phyloP scores from a whole-genome alignment of 2,113 vertebrate genomes.

The Litocranius walleri region DNA sequence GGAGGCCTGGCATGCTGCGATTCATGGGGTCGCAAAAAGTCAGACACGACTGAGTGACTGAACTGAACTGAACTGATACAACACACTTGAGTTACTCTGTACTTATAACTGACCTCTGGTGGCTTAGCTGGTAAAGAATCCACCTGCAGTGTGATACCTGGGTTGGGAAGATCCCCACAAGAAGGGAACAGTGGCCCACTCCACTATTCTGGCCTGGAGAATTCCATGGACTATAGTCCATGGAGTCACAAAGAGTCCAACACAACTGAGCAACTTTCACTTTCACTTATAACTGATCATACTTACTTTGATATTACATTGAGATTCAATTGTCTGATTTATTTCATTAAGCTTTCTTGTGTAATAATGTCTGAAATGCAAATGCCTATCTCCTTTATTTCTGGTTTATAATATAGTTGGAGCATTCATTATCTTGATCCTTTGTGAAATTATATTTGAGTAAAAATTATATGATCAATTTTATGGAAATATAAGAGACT shows the following conservation, averaged over 20 bases:
- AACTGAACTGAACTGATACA: too few species aligned
- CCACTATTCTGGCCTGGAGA: not conserved
- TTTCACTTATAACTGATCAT: not conserved
- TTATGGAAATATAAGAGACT: not conserved
- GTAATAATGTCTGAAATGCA: not conserved
- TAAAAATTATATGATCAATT: not conserved
- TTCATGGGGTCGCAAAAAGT: too few species aligned
- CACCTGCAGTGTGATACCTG: not conserved
- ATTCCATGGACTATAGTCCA: not conserved
- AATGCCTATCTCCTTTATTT: not conserved
- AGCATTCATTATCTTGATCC: not conserved
- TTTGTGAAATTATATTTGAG: not conserved
- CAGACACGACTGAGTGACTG: too few species aligned
- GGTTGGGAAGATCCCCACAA: not conserved
- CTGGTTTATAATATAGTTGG: not conserved
- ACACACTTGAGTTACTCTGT: not conserved
- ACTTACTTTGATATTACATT: not conserved
- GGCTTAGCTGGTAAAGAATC: not conserved
- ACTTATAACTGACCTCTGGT: not conserved
- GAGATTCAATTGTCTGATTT: not conserved
- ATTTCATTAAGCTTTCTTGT: not conserved
- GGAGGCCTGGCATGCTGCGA: too few species aligned
- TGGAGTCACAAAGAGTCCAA: not conserved
- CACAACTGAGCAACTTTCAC: not conserved
- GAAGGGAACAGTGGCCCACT: not conserved